Evolutionary conservation across 2,797 vertebrate species (phyloP).

Genomic region (Mionectes olivaceus): DNA sequence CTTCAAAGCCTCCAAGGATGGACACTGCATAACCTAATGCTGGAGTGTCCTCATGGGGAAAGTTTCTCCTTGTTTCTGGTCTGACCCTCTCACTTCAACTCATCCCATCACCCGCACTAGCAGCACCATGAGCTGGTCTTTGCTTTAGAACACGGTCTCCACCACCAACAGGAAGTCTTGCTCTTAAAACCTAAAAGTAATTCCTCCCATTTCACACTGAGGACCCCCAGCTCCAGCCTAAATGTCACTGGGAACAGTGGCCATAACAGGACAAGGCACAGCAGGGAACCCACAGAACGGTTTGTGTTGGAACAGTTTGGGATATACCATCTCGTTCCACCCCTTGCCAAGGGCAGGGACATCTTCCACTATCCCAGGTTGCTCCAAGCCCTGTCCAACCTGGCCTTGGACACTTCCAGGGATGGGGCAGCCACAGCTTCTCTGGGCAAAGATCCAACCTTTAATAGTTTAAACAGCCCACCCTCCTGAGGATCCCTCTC

Average conservation of each 20-base stretch:
- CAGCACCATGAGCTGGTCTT: fast-evolving
- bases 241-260: background rate
- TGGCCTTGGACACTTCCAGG: background rate
- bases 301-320: background rate
- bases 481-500: background rate
- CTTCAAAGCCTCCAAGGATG: background rate
- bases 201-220: background rate
- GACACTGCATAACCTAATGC: background rate
- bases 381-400: background rate
- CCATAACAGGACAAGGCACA: no score
- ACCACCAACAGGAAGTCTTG: background rate
- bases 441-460: background rate
- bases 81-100: background rate
- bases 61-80: background rate
- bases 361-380: background rate
- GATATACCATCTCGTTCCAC: background rate
- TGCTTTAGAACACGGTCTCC: background rate
- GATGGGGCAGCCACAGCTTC: background rate
- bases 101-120: fast-evolving
- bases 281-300: background rate
- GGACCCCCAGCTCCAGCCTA: background rate
- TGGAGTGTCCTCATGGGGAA: fast-evolving
- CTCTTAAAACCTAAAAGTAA: background rate
- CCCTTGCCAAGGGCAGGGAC: background rate
- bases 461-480: background rate